Evolutionary conservation across 2,888 invertebrate species (phyloP), one percentile per base, ranked within the genome.

Genomic region (Pimpla rufipes): DNA sequence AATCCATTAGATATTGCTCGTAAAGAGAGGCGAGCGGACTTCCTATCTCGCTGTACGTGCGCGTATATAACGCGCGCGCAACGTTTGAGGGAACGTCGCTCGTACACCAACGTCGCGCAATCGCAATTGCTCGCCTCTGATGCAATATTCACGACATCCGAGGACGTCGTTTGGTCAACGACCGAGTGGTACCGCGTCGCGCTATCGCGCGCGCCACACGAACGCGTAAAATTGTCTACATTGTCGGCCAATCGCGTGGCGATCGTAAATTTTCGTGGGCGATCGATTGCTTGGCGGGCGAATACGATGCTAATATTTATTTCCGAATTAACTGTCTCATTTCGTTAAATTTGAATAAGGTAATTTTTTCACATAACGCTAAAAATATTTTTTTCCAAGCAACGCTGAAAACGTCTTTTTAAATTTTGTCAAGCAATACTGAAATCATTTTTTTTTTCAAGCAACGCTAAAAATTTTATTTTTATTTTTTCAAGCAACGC

Each of bases 1-100:
- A 92, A 93, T 93, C 93, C 93, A 93, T 93, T 93, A 93, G 92
- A 92, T 93, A 93, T 93, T 90, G 93, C 92, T 93, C 93, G 91
- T 93, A 92, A 93, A 93, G 90, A 92, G 82, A 83, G 70, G 18
- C 16, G 16, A 16, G 57, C 40, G 70, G 79, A 90, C 88, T 87
- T 89, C 89, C 91, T 92, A 93, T 92, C 92, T 91, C 90, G 81
- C 80, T 2, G 77, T 81, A 81, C 47, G 73, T 55, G 67, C n/a
- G 29, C 3, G 29, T 5, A 5, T 29, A 29, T 29, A 29, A 29
- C 29, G 29, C 79, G 66, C 79, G 71, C 75, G 78, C 83, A 86
- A 84, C 77, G 71, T 81, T 83, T 77, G 79, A 79, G 82, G 70
- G 79, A 82, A 83, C 21, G 40, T 55, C n/a, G n/a, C n/a, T n/a